These are phyloP conservation scores for Tinea pellionella DNA, from an alignment of 2,888 invertebrate species.

Conservation along the genomic window DNA sequence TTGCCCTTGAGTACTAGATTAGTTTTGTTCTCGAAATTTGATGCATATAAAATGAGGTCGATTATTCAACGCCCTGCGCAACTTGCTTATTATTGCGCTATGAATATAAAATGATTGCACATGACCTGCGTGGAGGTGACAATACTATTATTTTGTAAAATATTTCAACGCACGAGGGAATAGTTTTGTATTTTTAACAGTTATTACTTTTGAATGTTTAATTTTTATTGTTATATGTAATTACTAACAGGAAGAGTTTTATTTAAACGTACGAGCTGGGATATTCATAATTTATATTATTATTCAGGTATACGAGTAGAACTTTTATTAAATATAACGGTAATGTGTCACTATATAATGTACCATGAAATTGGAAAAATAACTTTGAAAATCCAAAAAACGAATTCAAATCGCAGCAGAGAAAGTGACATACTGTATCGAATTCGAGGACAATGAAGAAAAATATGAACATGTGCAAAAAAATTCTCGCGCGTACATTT, in stretches of 20 bases:
- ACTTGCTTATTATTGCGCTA: slow-evolving; percentile 45
- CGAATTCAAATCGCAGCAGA: slow-evolving; percentile 30
- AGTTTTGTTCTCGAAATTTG: slow-evolving; percentile 66
- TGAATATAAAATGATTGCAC: slow-evolving; percentile 47
- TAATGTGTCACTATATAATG: background rate
- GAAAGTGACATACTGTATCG: slow-evolving; percentile 62
- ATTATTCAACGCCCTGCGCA: slow-evolving; percentile 56
- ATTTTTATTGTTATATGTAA: background rate
- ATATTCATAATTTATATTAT: no score
- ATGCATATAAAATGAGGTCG: slow-evolving; percentile 66
- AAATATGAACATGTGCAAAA: slow-evolving; percentile 67
- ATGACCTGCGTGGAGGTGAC: slow-evolving; percentile 23
- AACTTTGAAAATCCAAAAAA: background rate
- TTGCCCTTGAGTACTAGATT: slow-evolving; percentile 60
- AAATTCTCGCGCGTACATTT: slow-evolving; percentile 66
- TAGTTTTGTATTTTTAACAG: background rate
- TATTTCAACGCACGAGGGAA: background rate
- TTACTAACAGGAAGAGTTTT: background rate
- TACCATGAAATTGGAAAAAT: slow-evolving; percentile 1
- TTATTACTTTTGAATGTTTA: background rate
- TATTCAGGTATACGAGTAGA: no score
- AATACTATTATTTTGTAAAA: background rate
- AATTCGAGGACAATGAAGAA: slow-evolving; percentile 53
- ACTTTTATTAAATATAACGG: no score
- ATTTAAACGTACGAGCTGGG: background rate